Base-by-base conservation (phyloP, 2,113 vertebrate genomes). In the Campylomormyrus numenius region DNA sequence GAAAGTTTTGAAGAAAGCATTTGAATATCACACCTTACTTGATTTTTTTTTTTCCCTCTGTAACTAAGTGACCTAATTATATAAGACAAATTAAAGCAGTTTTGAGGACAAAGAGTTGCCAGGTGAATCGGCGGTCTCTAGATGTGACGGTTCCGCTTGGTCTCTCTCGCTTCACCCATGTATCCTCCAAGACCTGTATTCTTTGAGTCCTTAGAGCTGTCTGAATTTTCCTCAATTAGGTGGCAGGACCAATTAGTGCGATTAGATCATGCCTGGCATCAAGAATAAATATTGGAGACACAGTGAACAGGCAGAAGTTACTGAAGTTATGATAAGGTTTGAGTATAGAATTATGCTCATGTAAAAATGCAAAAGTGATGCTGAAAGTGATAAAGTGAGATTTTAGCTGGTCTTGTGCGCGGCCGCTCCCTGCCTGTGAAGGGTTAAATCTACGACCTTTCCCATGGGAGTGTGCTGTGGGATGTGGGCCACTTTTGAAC, bases 381-480 rank as follows among this genome's bases (percentile, higher is more conserved):
- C 62, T 31, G 10, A 39, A 35, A 77, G 70, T 39, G 70, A 35
- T 45, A 5, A 21, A 21, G 2, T 84, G 17, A 84, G 39, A 24
- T 21, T 45, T 48, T 13, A 48, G 42, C 45, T 48, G 8, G 83
- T 46, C 19, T 48, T 5, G 21, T 27, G 83, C 24, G 83, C 15
- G 9, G 8, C 45, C 3, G 24, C 45, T 48, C 19, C 24, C 45
- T 85, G 83, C 45, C 21, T 11, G 31, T 42, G 87, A 92, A 66
- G 91, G 89, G 80, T 93, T 90, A 89, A 90, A 80, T 52, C 46
- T 88, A 35, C 83, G 90, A 58, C 90, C 50, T 50, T 94, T 94
- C 92, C 93, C 93, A 92, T 92, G 94, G 90, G 88, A 88, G 85
- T 45, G 27, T 89, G 91, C 89, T 85, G 92, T 87, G 17, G 89